Evolutionary conservation across 2,888 invertebrate genomes (phyloP), one percentile per base, ranked within the genome.

Genomic region (Perizoma affinitatum): DNA sequence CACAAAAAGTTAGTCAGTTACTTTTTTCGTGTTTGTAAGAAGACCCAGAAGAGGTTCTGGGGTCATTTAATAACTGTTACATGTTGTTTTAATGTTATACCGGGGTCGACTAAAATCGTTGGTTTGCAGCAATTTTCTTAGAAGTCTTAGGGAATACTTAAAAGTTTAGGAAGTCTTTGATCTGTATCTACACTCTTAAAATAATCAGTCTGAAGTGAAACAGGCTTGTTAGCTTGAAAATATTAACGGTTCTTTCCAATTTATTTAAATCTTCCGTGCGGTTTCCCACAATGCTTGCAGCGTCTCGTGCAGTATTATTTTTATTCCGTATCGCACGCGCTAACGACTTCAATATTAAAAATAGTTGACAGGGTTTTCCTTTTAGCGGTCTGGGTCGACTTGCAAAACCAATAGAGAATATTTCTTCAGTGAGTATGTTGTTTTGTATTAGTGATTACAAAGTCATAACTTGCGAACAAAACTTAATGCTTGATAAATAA

Each of bases 291-390:
- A 74, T 73, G 68, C 73, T 69, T 66, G 67, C 71, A 68, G 48
- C 66, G 69, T 65, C 22, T 22, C 71, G 36, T 58, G 47, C 40
- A 68, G 74, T 76, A 79, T 84, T 84, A 84, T 84, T 82, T 83
- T 84, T 78, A 79, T 79, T 73, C 72, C 70, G 73, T 79, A 79
- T 78, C 74, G 75, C 66, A 72, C 65, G 67, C 73, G 72, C 71
- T 79, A 78, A 79, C 80, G 78, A 79, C 72, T 65, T 58, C 70
- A 65, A 75, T 79, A 80, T 76, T 75, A 74, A 83, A 83, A 79
- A 79, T 82, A 76, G 74, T 76, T 70, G 60, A 66, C 70, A 71
- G 40, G 55, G 68, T 68, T 76, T 71, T 71, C 58, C 63, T 73
- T 72, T 72, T 50, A 70, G 51, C 36, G 51, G 11, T 50, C 38